Evolutionary conservation across 2,797 vertebrate species (phyloP).

Genomic region (Chlorospingus semifuscus): DNA sequence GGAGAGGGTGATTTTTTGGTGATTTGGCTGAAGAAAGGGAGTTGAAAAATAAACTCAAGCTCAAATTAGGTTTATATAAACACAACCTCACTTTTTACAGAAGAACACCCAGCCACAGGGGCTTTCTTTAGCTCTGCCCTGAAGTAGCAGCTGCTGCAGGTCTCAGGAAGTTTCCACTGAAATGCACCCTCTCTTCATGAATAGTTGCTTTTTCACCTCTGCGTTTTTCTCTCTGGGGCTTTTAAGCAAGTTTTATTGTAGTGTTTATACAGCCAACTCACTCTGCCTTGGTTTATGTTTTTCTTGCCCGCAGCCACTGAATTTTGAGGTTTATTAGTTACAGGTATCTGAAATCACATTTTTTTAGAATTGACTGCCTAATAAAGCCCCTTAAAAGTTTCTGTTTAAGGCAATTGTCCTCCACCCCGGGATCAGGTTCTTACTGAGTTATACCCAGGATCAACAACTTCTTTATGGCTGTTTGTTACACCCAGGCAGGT

Average conservation of each 20-base stretch:
- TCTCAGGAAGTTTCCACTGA: neutral
- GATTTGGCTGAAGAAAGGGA: neutral
- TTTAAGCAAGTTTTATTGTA: slow-evolving; percentile 2
- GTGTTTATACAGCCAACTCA: slow-evolving; percentile 4
- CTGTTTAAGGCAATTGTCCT: neutral
- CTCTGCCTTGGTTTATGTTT: slow-evolving; percentile 1
- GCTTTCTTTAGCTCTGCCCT: neutral
- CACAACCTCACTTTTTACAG: neutral
- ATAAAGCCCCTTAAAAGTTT: neutral
- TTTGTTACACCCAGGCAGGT: neutral
- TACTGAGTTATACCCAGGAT: neutral
- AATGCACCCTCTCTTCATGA: neutral
- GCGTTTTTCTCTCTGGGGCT: neutral
- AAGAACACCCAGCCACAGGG: neutral
- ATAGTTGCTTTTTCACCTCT: neutral
- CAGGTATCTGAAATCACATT: neutral
- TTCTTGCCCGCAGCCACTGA: slow-evolving; percentile 3
- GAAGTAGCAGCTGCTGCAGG: neutral
- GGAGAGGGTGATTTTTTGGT: neutral
- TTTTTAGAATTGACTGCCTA: neutral
- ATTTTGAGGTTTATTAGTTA: neutral
- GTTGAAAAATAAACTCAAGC: neutral
- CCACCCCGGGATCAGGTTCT: neutral
- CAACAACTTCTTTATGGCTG: neutral
- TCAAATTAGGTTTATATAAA: neutral